Evolutionary conservation across 2,113 vertebrate species (phyloP).

Genomic region (Sclerurus mexicanus): DNA sequence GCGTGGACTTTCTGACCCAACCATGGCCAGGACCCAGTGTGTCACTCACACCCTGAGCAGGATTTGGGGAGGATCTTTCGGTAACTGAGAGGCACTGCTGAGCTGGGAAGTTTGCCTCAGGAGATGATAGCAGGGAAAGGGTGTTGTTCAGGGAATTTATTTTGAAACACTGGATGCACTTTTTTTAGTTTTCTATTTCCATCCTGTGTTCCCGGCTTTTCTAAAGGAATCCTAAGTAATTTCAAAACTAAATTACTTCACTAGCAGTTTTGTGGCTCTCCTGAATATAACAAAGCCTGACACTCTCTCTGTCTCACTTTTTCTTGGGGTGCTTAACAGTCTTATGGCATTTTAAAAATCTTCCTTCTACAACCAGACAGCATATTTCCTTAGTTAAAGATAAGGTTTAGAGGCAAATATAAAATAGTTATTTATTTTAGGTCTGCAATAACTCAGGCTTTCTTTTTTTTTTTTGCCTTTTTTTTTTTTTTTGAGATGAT

Average conservation of each 20-base stretch:
- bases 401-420: background rate
- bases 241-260: conserved; percentile 40
- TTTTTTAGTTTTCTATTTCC: conserved; percentile 38
- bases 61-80: background rate
- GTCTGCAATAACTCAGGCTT: background rate
- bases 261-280: conserved; percentile 11
- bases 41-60: background rate
- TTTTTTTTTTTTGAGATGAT: background rate
- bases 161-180: conserved; percentile 36
- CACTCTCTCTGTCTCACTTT: background rate
- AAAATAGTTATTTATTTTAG: background rate
- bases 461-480: background rate
- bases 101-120: conserved; percentile 16
- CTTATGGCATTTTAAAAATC: background rate
- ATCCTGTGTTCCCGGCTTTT: background rate
- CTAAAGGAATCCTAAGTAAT: conserved; percentile 21
- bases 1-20: background rate
- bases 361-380: background rate
- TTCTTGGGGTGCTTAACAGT: background rate
- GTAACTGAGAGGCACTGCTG: background rate
- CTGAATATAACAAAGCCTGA: conserved; percentile 16
- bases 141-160: background rate
- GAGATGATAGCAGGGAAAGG: conserved; percentile 14
- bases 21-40: background rate
- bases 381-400: background rate